Evolutionary conservation across 2,888 invertebrate species (phyloP), one percentile per base, ranked within the genome.

Genomic region (Galerucella pusilla): DNA sequence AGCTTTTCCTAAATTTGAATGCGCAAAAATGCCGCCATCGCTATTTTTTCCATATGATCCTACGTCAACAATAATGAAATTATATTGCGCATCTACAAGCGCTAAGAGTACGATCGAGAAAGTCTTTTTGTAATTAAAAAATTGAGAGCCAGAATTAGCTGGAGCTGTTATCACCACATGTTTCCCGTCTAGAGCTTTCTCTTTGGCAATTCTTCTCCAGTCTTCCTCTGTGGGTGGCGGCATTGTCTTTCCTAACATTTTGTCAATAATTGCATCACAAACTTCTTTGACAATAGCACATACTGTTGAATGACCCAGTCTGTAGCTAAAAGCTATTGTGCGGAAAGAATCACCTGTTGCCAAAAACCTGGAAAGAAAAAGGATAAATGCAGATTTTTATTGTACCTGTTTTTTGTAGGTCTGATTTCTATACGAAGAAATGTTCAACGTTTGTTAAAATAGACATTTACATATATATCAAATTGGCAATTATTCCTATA

Each of bases 11-110:
- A 77, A 71, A 10, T 71, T 59, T 3, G 75, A 73, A 10, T 76
- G 63, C 46, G 57, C 35, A 64, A 77, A 77, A 42, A 77, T 74
- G 20, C 77, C 77, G n/a, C 75, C 69, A 73, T 76, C 75, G 16
- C 72, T 65, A 57, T 63, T 70, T 49, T 64, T 72, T 54, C 75
- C 77, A 72, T 67, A 75, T 54, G 46, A 46, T 46, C 35, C 75
- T 25, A 69, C 16, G 14, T 69, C 77, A 57, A 77, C 70, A 54
- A 60, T 65, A 54, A 75, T 66, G 45, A 68, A 75, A 60, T 57
- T 65, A 52, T 68, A 75, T 71, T 66, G 59, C 11, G 71, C 70
- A 71, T 65, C 65, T 54, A 71, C 71, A 10, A 76, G 49, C 52
- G 76, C 74, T 63, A 75, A 45, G 7, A 76, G 71, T 25, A 65